These are phyloP conservation scores for Remorina albescens DNA, from an alignment of 2,797 vertebrate species.

Conservation along the genomic window DNA sequence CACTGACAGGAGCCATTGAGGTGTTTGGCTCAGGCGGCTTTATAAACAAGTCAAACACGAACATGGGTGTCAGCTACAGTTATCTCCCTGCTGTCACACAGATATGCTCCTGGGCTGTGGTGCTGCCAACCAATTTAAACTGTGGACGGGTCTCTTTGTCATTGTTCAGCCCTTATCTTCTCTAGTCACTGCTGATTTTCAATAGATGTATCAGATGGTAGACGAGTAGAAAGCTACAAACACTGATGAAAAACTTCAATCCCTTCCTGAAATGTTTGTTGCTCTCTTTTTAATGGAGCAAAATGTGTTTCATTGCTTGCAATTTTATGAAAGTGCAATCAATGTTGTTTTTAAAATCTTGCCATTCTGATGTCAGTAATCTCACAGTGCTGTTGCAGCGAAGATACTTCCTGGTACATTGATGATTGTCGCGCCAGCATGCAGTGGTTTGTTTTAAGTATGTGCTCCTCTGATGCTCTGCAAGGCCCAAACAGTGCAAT, in stretches of 20 bases:
- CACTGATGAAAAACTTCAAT: neutral
- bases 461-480: constrained; percentile 9
- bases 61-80: constrained; percentile 18
- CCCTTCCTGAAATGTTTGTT: neutral
- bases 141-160: neutral
- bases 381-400: neutral
- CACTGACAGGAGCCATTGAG: constrained; percentile 14
- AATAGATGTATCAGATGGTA: neutral
- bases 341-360: neutral
- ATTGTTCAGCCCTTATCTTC: neutral
- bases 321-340: neutral
- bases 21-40: constrained; percentile 30
- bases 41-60: constrained; percentile 48
- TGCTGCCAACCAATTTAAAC: neutral
- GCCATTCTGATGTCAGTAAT: neutral
- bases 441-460: constrained; percentile 8
- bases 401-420: constrained; percentile 19
- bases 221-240: neutral
- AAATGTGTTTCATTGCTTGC: neutral
- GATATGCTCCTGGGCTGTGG: constrained; percentile 18
- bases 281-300: neutral
- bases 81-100: constrained; percentile 22
- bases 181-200: neutral
- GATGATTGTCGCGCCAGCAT: constrained; percentile 11
- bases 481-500: neutral